These are phyloP conservation scores for Oxyruncus cristatus DNA, from an alignment of 2,113 vertebrate genomes.

Conservation along the genomic window DNA sequence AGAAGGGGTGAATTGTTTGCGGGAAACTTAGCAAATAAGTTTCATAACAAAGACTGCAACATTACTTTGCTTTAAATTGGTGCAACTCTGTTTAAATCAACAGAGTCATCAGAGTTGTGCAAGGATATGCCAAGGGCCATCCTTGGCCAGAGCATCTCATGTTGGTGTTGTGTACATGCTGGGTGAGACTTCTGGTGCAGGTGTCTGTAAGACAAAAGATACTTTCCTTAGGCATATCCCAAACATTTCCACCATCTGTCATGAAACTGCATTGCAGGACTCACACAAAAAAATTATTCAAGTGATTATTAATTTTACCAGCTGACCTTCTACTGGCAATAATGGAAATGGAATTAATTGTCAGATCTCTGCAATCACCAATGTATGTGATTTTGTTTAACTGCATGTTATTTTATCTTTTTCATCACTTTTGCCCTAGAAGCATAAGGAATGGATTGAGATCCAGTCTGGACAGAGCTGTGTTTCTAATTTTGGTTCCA, in stretches of 20 bases:
- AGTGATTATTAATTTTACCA: background rate
- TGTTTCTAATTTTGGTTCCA: background rate
- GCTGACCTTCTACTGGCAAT: background rate
- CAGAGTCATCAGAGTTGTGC: background rate
- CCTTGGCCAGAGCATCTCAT: background rate
- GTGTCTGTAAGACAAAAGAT: background rate
- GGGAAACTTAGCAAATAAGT: background rate
- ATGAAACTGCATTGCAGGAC: background rate
- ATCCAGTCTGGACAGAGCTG: background rate
- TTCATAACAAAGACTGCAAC: background rate
- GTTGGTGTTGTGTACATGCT: background rate
- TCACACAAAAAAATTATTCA: background rate
- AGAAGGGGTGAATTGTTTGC: background rate
- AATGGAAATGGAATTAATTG: background rate
- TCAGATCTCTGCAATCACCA: background rate
- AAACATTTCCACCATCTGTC: background rate
- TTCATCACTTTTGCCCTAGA: background rate
- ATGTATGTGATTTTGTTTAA: background rate
- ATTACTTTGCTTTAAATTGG: background rate
- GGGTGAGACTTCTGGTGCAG: background rate
- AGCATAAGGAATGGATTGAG: background rate
- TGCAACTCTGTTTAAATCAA: background rate
- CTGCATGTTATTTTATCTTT: background rate
- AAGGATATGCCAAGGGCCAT: background rate
- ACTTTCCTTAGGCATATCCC: background rate